A percentile compares a stretch with the other conserved stretches of the same genome.
Conservation (phyloP, 92 coral and sea anemone species). For the Diadumene lineata region DNA sequence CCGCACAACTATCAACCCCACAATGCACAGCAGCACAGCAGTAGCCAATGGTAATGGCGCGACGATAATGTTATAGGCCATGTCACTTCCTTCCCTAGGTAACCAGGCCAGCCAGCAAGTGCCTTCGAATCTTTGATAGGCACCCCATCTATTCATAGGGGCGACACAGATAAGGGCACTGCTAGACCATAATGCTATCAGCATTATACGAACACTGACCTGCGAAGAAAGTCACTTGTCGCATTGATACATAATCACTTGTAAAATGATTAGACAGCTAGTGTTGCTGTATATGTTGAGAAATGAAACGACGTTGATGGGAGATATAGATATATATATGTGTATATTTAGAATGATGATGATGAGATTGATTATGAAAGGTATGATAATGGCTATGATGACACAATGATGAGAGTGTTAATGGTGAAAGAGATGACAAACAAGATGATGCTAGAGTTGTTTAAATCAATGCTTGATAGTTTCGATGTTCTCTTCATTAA, state of each 20-base stretch:
- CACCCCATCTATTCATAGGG: constrained; percentile 10
- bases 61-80: neutral
- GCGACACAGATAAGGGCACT: constrained; percentile 9
- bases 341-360: neutral
- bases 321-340: neutral
- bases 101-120: constrained; percentile 18
- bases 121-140: neutral
- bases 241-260: neutral
- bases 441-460: too few relatives aligned
- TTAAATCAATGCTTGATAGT: too few relatives aligned
- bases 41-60: neutral
- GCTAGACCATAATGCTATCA: neutral
- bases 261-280: too few relatives aligned
- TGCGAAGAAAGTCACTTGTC: neutral
- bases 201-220: constrained; percentile 1
- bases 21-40: neutral
- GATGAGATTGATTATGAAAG: neutral
- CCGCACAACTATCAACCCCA: neutral
- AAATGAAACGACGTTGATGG: neutral
- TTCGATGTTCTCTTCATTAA: too few relatives aligned
- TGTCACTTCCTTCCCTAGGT: neutral
- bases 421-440: too few relatives aligned
- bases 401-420: too few relatives aligned
- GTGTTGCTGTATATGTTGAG: too few relatives aligned
- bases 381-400: neutral